phyloP scores from a whole-genome alignment of 2,113 vertebrate species.

The Brachyistius frenatus region DNA sequence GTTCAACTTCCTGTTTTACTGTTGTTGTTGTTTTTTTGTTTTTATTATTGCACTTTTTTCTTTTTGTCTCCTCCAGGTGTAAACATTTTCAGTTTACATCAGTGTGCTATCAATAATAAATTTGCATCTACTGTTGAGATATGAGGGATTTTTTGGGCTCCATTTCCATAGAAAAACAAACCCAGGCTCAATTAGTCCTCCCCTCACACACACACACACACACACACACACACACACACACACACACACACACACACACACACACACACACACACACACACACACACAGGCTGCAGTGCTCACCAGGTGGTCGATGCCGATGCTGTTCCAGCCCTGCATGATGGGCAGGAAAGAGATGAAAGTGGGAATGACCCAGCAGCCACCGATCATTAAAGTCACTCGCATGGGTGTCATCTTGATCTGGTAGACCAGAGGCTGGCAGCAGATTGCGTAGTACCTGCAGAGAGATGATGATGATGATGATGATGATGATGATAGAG shows the following conservation, averaged over 20 bases:
- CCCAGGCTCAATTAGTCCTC: too few relatives aligned
- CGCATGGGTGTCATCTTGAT: constrained; percentile 98
- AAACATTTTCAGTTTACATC: neutral
- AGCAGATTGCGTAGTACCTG: constrained; percentile 99
- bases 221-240: too few relatives aligned
- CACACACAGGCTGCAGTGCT: constrained; percentile 64
- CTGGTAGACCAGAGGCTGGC: constrained; percentile 96
- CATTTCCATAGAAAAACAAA: constrained; percentile 5
- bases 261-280: too few relatives aligned
- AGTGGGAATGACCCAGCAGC: constrained; percentile 96
- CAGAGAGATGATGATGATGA: neutral
- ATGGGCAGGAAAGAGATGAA: constrained; percentile 99
- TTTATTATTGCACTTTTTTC: neutral
- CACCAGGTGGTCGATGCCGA: constrained; percentile 95
- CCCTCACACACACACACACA: too few relatives aligned
- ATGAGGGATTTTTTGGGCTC: constrained; percentile 8
- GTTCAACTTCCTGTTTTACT: neutral
- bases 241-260: too few relatives aligned
- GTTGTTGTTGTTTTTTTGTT: too few relatives aligned
- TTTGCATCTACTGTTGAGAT: neutral
- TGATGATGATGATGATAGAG: neutral
- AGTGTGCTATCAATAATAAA: neutral
- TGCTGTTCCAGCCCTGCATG: constrained; percentile 99
- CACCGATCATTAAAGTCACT: constrained; percentile 95
- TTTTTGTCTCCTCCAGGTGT: neutral